Percentiles rank a stretch among this genome's conserved stretches.
Conservation (phyloP, 2,797 vertebrate genomes). For the Acrossocheilus wenchowensis region DNA sequence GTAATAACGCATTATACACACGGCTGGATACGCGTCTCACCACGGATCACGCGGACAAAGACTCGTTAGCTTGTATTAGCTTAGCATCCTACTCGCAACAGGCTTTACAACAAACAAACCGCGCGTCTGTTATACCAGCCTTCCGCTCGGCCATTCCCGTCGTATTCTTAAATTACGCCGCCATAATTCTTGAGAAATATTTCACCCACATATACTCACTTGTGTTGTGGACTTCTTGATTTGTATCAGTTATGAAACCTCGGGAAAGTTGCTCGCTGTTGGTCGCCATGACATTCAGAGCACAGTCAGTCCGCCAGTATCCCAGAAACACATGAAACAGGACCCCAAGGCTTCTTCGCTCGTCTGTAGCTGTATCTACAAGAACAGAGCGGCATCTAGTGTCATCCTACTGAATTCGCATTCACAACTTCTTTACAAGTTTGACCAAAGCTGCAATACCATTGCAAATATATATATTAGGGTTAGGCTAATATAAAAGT, state of each 20-base stretch:
- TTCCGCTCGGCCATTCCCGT: too few relatives aligned
- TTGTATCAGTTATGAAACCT: slow-evolving; percentile 82
- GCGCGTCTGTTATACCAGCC: background rate
- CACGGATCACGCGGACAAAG: slow-evolving; percentile 38
- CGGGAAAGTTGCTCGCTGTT: slow-evolving; percentile 84
- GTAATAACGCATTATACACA: background rate
- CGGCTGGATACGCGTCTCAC: background rate
- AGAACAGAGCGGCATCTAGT: slow-evolving; percentile 28
- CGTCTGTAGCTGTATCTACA: background rate
- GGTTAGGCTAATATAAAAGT: background rate
- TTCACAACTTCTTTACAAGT: background rate
- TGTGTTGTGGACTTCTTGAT: slow-evolving; percentile 71
- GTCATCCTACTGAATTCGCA: background rate
- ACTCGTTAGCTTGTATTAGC: slow-evolving; percentile 49
- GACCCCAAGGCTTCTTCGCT: background rate
- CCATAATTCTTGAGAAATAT: background rate
- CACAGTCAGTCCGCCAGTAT: slow-evolving; percentile 51
- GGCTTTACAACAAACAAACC: slow-evolving; percentile 10
- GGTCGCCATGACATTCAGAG: slow-evolving; percentile 83
- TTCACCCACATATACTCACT: slow-evolving; percentile 22
- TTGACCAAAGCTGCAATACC: background rate
- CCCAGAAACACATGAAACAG: slow-evolving; percentile 50
- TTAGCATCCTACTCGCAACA: slow-evolving; percentile 58
- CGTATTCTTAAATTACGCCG: too few relatives aligned
- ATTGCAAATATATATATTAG: background rate